These are phyloP conservation scores for Zalophus californianus DNA, from an alignment of 2,797 vertebrate species.

Conservation along the genomic window DNA sequence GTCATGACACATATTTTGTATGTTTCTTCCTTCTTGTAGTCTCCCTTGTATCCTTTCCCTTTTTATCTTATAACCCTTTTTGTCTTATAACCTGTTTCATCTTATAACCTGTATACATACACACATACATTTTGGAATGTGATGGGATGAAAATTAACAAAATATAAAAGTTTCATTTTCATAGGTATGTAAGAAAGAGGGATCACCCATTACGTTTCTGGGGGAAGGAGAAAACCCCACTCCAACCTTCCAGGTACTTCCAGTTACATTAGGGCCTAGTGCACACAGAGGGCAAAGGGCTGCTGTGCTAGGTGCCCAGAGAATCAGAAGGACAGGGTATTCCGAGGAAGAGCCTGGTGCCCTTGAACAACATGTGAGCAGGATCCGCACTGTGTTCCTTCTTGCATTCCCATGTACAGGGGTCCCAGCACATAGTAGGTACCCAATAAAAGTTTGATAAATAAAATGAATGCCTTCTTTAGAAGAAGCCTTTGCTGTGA, in stretches of 20 bases:
- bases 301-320: background rate
- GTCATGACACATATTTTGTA: background rate
- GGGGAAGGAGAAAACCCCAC: background rate
- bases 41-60: background rate
- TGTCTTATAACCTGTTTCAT: background rate
- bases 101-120: background rate
- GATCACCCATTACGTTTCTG: background rate
- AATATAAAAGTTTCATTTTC: background rate
- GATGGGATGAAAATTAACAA: background rate
- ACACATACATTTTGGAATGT: background rate
- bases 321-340: background rate
- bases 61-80: background rate
- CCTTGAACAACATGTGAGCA: background rate
- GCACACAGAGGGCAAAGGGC: background rate
- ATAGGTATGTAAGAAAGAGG: background rate
- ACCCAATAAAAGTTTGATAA: background rate
- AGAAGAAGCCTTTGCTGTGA: background rate
- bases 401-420: background rate
- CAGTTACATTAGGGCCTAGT: background rate
- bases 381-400: accelerated
- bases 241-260: background rate
- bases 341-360: background rate
- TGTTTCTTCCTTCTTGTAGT: background rate
- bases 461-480: background rate
- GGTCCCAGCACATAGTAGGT: background rate